Conservation (phyloP, 2,888 invertebrate genomes). For the Minunthozetes semirufus region DNA sequence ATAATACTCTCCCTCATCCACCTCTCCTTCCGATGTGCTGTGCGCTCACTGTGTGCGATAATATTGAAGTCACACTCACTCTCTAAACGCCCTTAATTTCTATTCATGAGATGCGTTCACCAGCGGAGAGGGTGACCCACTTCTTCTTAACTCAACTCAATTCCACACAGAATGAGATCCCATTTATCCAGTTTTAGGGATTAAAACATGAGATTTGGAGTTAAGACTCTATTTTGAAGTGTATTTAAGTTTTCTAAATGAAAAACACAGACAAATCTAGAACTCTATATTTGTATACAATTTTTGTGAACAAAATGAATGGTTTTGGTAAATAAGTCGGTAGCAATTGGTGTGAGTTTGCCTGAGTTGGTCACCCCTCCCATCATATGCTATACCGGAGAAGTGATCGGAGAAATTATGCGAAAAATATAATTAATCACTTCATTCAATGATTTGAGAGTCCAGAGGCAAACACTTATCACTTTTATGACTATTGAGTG, state of each 20-base stretch:
- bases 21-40: not conserved
- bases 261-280: too few relatives aligned
- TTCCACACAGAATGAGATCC: too few relatives aligned
- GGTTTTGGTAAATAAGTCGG: too few relatives aligned
- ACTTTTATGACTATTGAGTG: not conserved
- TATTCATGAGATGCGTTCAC: slow-evolving; percentile 10
- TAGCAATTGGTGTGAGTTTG: too few relatives aligned
- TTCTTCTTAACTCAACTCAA: too few relatives aligned
- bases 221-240: too few relatives aligned
- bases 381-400: not conserved
- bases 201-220: too few relatives aligned
- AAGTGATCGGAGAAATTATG: not conserved
- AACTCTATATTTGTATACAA: too few relatives aligned
- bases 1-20: not conserved
- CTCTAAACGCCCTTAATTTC: slow-evolving; percentile 19
- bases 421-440: slow-evolving; percentile 20
- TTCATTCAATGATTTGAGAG: not conserved
- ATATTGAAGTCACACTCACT: too few relatives aligned
- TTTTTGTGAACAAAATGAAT: too few relatives aligned
- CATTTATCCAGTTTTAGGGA: too few relatives aligned
- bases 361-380: not conserved
- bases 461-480: not conserved
- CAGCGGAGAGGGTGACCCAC: not conserved
- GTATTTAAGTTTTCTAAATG: too few relatives aligned
- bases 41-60: not conserved